A percentile compares a stretch with the other conserved stretches of the same genome.
phyloP scores from a whole-genome alignment of 2,888 invertebrate genomes.

The Cosmia trapezina region DNA sequence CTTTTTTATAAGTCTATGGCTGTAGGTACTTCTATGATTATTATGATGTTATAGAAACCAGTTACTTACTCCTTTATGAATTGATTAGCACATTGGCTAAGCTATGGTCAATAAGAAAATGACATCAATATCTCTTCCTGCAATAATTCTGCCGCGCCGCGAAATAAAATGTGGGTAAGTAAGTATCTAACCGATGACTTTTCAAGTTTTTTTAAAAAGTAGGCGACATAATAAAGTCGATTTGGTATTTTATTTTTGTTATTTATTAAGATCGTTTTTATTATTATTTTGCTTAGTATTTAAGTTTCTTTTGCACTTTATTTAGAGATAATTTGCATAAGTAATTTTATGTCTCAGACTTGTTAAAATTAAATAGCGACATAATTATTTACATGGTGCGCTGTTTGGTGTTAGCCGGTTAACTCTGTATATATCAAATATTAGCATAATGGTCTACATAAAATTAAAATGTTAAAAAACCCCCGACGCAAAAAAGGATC shows the following conservation, averaged over 20 bases:
- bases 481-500: too few relatives aligned
- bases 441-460: constrained; percentile 17
- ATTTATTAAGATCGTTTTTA: too few relatives aligned
- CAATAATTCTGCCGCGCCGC: too few relatives aligned
- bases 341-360: background rate
- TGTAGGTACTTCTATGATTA: background rate
- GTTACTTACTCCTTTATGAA: background rate
- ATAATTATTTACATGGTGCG: constrained; percentile 3
- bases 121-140: background rate
- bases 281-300: too few relatives aligned
- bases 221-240: too few relatives aligned
- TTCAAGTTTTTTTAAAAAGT: background rate
- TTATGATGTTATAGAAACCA: background rate
- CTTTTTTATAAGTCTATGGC: too few relatives aligned
- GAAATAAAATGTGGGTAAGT: too few relatives aligned
- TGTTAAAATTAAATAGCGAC: background rate
- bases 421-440: constrained; percentile 14
- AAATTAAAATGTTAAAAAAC: too few relatives aligned
- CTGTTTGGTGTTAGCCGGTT: background rate
- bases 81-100: background rate
- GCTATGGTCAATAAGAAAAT: background rate
- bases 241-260: too few relatives aligned
- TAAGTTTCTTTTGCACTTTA: background rate
- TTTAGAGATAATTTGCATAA: constrained; percentile 7
- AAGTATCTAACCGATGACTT: too few relatives aligned